Percentiles rank a stretch among this genome's conserved stretches.
Conservation (phyloP, 2,888 invertebrate genomes). For the Drosophila borealis region DNA sequence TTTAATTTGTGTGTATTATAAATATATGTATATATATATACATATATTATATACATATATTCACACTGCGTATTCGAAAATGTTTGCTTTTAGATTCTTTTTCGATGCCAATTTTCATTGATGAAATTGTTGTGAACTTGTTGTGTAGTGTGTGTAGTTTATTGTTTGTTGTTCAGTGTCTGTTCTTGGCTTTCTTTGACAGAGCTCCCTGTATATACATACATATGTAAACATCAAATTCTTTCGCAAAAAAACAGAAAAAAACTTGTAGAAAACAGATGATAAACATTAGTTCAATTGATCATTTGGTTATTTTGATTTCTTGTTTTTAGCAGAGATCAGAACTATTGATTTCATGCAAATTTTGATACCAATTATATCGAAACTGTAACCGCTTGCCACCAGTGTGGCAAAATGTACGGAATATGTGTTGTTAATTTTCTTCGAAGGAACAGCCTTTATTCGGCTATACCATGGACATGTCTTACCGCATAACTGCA, state of each 20-base stretch:
- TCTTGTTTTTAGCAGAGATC: slow-evolving; percentile 32
- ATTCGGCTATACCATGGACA: slow-evolving; percentile 13
- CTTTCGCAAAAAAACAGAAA: slow-evolving; percentile 57
- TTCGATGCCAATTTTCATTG: slow-evolving; percentile 57
- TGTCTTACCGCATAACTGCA: slow-evolving; percentile 54
- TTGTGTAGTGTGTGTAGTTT: slow-evolving; percentile 43
- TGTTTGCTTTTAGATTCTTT: slow-evolving; percentile 3
- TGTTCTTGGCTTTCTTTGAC: slow-evolving; percentile 69
- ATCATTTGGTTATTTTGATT: slow-evolving; percentile 11
- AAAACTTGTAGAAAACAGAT: slow-evolving; percentile 67
- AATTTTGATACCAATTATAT: slow-evolving; percentile 13
- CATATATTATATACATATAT: background rate
- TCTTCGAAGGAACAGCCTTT: slow-evolving; percentile 1
- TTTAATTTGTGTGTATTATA: slow-evolving; percentile 21
- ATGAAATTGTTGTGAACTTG: slow-evolving; percentile 51
- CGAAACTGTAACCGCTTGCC: slow-evolving; percentile 7
- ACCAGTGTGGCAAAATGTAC: slow-evolving; percentile 8
- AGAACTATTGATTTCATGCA: slow-evolving; percentile 40
- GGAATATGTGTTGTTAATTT: slow-evolving; percentile 4
- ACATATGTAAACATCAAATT: slow-evolving; percentile 43
- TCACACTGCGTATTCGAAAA: background rate
- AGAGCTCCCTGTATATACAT: slow-evolving; percentile 73
- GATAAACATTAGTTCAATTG: slow-evolving; percentile 78
- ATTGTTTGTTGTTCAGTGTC: slow-evolving; percentile 56
- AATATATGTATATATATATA: slow-evolving; percentile 11